These are phyloP conservation scores for Bombus terrestris DNA, from an alignment of 1,140 invertebrate genomes.

Conservation along the genomic window DNA sequence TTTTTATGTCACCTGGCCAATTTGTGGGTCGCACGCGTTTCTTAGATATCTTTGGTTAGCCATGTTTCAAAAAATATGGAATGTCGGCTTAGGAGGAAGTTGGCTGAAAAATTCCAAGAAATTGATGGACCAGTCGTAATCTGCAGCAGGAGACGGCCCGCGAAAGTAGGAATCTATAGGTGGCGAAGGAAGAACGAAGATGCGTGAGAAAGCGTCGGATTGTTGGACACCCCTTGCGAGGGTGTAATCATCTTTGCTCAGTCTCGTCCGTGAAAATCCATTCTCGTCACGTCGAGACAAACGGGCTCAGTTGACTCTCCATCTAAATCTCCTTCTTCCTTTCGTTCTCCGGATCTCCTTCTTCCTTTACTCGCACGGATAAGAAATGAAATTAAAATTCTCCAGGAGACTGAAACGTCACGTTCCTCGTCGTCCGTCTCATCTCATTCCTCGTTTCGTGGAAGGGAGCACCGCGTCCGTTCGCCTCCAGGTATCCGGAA, in stretches of 20 bases:
- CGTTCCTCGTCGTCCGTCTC: slow-evolving; percentile 45
- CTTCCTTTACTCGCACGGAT: slow-evolving; percentile 34
- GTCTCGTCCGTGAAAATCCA: slow-evolving; percentile 42
- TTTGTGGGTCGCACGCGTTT: background rate
- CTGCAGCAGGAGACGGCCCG: background rate
- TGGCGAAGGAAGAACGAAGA: background rate
- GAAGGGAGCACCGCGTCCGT: slow-evolving; percentile 8
- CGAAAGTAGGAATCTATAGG: background rate
- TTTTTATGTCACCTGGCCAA: slow-evolving; percentile 25
- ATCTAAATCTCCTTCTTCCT: slow-evolving; percentile 45
- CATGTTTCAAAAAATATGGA: background rate
- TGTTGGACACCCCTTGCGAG: slow-evolving; percentile 7
- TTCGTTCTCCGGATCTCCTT: background rate
- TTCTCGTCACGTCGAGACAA: slow-evolving; percentile 60
- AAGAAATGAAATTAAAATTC: slow-evolving; percentile 63
- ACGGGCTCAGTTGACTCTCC: slow-evolving; percentile 55
- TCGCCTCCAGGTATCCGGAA: background rate
- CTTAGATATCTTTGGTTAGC: background rate
- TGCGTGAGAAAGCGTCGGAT: slow-evolving; percentile 41
- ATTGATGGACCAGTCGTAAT: background rate
- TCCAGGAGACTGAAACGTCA: slow-evolving; percentile 57
- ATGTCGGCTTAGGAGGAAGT: background rate
- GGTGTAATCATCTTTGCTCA: slow-evolving; percentile 58
- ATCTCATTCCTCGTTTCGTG: background rate
- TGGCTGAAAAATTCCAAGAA: background rate